phyloP scores from a whole-genome alignment of 2,113 vertebrate species.

The Notechis scutatus region DNA sequence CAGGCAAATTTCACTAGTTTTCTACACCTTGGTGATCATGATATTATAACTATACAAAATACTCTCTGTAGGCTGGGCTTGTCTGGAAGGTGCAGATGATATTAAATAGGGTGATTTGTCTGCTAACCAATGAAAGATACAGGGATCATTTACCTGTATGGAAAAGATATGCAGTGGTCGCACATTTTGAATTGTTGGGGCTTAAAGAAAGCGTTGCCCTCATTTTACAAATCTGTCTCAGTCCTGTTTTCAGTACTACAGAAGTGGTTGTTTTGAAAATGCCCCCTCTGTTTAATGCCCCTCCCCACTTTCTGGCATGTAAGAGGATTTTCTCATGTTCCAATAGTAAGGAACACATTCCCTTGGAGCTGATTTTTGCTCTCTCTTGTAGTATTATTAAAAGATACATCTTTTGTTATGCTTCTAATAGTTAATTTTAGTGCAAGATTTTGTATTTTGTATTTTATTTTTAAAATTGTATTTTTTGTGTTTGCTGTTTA shows the following conservation, averaged over 20 bases:
- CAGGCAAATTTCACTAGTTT: background rate
- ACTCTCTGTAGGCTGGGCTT: background rate
- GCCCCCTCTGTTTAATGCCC: background rate
- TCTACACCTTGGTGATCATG: background rate
- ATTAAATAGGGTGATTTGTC: background rate
- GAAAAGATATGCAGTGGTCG: background rate
- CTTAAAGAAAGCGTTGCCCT: background rate
- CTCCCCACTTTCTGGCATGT: background rate
- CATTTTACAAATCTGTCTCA: background rate
- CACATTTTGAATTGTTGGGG: background rate
- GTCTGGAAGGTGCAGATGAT: background rate
- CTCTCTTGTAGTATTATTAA: background rate
- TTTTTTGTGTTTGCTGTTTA: background rate
- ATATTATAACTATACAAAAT: background rate
- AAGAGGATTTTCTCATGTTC: background rate
- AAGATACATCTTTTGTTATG: background rate
- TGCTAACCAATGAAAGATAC: background rate
- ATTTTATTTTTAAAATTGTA: background rate
- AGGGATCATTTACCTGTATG: background rate
- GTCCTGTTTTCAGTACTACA: background rate
- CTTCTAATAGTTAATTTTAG: background rate
- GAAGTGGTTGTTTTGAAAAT: background rate
- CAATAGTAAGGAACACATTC: background rate
- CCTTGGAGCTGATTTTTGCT: background rate
- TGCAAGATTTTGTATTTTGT: background rate